Conservation (phyloP, 2,113 vertebrate species). For the chimpanzee (Pan troglodytes) region NHGRI_mPanTro3-v2.1_pri NC_072398.2:161823001-161823500, state of each 20-base stretch:
- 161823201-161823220: not conserved
- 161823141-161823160: not conserved
- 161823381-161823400: not conserved
- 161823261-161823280: not conserved
- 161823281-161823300: not conserved
- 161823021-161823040: not conserved
- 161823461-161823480: not conserved
- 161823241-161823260: not conserved
- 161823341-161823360: not conserved
- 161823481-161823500: not conserved
- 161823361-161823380: not conserved
- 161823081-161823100: not conserved
- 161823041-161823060: not conserved
- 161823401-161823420: not conserved
- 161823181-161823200: not conserved
- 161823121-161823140: not conserved
- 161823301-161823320: not conserved
- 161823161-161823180: not conserved
- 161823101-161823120: not conserved
- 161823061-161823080: not conserved
- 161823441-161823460: not conserved
- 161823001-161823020: not conserved
- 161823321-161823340: not conserved
- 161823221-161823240: not conserved
- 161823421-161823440: too few species aligned